Evolutionary conservation across 1,140 invertebrate species (phyloP), one percentile per base, ranked within the genome.

Genomic region (Zaprionus ornatus): DNA sequence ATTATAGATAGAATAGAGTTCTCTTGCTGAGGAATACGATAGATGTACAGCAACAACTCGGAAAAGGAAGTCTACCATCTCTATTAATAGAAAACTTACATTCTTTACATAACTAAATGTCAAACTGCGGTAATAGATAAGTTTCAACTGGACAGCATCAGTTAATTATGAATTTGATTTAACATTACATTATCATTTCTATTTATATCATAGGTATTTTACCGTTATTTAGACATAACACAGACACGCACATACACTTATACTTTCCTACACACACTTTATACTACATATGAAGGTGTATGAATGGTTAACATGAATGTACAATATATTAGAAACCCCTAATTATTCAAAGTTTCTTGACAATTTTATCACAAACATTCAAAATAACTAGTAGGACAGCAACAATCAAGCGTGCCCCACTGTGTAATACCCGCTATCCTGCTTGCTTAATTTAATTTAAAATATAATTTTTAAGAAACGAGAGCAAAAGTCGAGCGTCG

Each of bases 341-440:
- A 56, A 32, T n/a, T 45, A 9, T 2, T 19, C 19, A 9, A 29
- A 50, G 64, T 45, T 60, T 35, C 65, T 67, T 57, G 50, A 62
- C 73, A 80, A 83, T 52, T 68, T 67, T 87, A 83, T 87, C 84
- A 88, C 84, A 80, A 88, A 83, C 76, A 82, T 68, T 55, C 0
- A 10, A 29, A 9, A 29, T 9, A 10, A 29, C 7, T 29, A 29
- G 29, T 9, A 29, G 10, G 2, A 10, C 9, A 29, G 6, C 25
- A 6, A 6, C 25, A 27, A 6, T 7, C 1, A 27, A 27, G 1
- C 6, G 1, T 7, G 1, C 6, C 25, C 25, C 1, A 27, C 6
- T 27, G 25, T 6, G 25, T 1, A 27, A 27, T 27, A 27, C 6
- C 6, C 25, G 25, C 25, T 27, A 27, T 3, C 29, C 29, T 32